Base-by-base conservation (phyloP, 30 jellyfish, hydroid and myxozoan species). In the Rhopilema esculentum region DNA sequence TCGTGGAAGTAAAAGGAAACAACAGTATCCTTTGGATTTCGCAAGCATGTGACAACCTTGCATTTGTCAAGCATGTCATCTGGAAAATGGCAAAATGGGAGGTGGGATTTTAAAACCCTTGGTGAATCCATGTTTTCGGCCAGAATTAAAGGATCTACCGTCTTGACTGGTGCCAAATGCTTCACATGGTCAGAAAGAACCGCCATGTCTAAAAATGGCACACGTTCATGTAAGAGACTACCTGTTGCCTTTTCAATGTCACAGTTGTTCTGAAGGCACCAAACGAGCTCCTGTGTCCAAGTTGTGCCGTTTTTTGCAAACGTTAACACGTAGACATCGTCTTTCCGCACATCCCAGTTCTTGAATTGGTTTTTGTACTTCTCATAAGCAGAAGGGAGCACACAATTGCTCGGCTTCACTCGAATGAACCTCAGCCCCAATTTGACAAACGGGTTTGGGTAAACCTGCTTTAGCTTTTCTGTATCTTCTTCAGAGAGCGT, bases 1-100 rank as follows among this genome's bases (percentile, higher is more conserved):
- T 77, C 88, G 68, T 77, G 77, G 49, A 50, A 77, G 49, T 51
- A 77, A 24, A 6, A 77, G 19, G 88, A 77, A 8, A 77, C 88
- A 4, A 77, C 29, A 20, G 79, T 77, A n/a, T 77, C 88, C 52
- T 77, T 77, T n/a, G 88, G 88, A 62, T 77, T 77, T 12, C 88
- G 29, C 62, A 77, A 8, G 67, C 88, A 50, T n/a, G 53, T 8
- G 21, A 77, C 77, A 20, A 61, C 77, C 52, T 77, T 77, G 49
- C 49, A n/a, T 28, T 77, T 77, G 61, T 77, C 88, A 8, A 77
- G 27, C 77, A 77, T 20, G 72, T 61, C 88, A 8, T 22, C 77
- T 4, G 88, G 88, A 28, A 77, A 53, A 49, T 50, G 23, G 77
- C 65, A 50, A n/a, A 77, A 77, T 8, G 88, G 88, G 62, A 77